Evolutionary conservation across 2,888 invertebrate species (phyloP), one percentile per base, ranked within the genome.

Genomic region (Podotricha telesiphe): DNA sequence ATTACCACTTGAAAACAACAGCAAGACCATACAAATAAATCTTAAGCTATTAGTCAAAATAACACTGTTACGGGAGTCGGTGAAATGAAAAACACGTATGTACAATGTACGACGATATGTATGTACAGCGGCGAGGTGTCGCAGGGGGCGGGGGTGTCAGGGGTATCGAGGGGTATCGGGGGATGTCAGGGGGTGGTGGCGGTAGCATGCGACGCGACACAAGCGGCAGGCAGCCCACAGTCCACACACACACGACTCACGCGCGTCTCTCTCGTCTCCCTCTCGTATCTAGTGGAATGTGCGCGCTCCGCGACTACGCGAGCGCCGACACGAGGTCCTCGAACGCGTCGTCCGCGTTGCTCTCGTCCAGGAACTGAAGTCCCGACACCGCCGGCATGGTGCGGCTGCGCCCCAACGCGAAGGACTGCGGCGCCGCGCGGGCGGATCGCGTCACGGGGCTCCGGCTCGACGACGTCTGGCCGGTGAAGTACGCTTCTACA

Each of bases 341-440:
- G 93, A 98, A 98, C 77, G 97, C 97, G 92, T 95, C 96, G 85
- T 98, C 98, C 72, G 97, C 96, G 90, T 97, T 96, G 88, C 94
- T 95, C 87, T 96, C 96, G 87, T 96, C 96, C 82, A 95, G 93
- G 83, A 94, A 89, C 82, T 94, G 88, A 84, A 95, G 84, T 86
- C 95, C 94, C 65, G 95, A 92, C 75, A 96, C 94, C 74, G 96
- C 95, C 8, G 96, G 96, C 94, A 96, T 94, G 47, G 97, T 97
- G 80, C 95, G 95, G 86, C 96, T 96, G 79, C 96, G 94, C 71
- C 95, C 94, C 78, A 97, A 86, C 67, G 94, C 94, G 76, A 94
- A 93, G 76, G 72, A 76, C 93, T 68, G 93, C 91, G 71, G 95
- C 80, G 55, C 93, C 89, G 69, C 90, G 73, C 82, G 77, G 71